Evolutionary conservation across 2,888 invertebrate genomes (phyloP).

Genomic region (Drosophila subquinaria): DNA sequence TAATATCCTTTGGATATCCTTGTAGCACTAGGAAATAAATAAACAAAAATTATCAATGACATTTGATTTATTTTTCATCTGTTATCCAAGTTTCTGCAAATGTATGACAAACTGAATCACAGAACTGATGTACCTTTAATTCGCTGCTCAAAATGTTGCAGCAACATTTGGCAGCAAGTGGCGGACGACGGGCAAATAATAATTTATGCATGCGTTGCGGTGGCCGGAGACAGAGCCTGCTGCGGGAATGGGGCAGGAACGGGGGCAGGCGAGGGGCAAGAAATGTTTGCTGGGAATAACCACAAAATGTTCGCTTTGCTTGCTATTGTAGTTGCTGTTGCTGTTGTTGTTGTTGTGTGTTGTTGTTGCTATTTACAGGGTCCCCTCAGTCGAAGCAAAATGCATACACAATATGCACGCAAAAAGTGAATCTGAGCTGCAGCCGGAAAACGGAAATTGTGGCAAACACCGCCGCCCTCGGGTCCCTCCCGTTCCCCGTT

Average conservation of each 20-base stretch:
- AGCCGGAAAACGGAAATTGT: conserved; percentile 80
- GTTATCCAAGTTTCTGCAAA: neutral
- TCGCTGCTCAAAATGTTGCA: conserved; percentile 41
- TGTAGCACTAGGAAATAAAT: too few relatives aligned
- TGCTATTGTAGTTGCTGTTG: conserved; percentile 34
- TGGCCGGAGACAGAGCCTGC: conserved; percentile 46
- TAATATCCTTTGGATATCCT: too few relatives aligned
- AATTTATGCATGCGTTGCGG: conserved; percentile 80
- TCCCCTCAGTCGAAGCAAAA: conserved; percentile 43
- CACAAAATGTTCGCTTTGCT: conserved; percentile 70
- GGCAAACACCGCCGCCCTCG: conserved; percentile 56
- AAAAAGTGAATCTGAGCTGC: conserved; percentile 78
- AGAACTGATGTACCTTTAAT: conserved; percentile 20
- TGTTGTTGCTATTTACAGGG: conserved; percentile 48
- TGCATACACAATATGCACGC: conserved; percentile 50
- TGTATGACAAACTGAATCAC: neutral
- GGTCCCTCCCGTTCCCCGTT: conserved; percentile 1
- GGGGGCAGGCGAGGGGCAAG: conserved; percentile 8
- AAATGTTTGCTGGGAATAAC: conserved; percentile 59
- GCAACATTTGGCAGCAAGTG: conserved; percentile 78
- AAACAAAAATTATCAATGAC: neutral
- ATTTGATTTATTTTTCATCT: neutral
- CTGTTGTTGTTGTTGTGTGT: conserved; percentile 30
- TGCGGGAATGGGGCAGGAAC: too few relatives aligned
- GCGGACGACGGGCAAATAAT: conserved; percentile 72